These are phyloP conservation scores for Pyxicephalus adspersus DNA, from an alignment of 2,113 vertebrate species.

Conservation along the genomic window DNA sequence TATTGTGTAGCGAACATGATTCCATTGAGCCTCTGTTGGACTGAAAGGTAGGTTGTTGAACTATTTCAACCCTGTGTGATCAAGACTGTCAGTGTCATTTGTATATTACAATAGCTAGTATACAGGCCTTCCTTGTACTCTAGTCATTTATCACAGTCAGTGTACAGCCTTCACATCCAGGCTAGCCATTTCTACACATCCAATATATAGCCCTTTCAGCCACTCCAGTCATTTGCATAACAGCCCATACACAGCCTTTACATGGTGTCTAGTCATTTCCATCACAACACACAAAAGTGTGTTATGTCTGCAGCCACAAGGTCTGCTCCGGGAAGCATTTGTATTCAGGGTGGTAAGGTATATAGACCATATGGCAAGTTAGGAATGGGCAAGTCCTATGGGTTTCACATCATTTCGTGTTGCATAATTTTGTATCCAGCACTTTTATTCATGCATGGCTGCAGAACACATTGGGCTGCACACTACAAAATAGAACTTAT, in stretches of 20 bases:
- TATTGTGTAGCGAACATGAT: slow-evolving; percentile 36
- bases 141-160: slow-evolving; percentile 10
- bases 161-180: neutral
- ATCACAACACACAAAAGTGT: no score
- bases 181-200: neutral
- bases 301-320: neutral
- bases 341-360: neutral
- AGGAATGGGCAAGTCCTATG: neutral
- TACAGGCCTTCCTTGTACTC: neutral
- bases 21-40: slow-evolving; percentile 38
- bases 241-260: neutral
- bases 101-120: slow-evolving; percentile 9
- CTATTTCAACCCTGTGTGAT: slow-evolving; percentile 17
- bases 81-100: slow-evolving; percentile 26
- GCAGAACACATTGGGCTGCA: no score
- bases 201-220: neutral
- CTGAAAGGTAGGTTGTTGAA: slow-evolving; percentile 33
- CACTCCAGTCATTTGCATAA: neutral
- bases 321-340: neutral
- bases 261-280: no score
- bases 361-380: slow-evolving; percentile 9
- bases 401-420: no score
- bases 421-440: no score
- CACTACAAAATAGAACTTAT: no score
- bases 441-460: no score